These are phyloP conservation scores for Camelus dromedarius DNA, from an alignment of 2,113 vertebrate species.

Conservation along the genomic window DNA sequence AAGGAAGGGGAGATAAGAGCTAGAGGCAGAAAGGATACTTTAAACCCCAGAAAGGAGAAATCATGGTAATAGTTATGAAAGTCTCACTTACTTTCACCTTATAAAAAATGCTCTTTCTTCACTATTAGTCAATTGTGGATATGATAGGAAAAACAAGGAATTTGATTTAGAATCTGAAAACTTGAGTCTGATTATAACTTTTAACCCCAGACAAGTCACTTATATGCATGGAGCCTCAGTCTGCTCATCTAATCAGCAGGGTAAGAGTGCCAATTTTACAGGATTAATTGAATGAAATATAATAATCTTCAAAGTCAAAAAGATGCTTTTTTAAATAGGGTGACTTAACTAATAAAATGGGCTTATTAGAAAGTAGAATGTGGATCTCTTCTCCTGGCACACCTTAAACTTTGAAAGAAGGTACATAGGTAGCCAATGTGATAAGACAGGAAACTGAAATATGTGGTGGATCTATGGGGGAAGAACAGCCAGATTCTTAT, in stretches of 20 bases:
- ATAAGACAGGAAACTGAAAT: background rate
- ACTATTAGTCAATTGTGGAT: background rate
- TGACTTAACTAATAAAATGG: background rate
- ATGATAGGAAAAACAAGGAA: background rate
- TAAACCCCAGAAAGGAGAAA: background rate
- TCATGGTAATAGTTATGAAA: background rate
- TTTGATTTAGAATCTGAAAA: constrained; percentile 37
- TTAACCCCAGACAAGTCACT: background rate
- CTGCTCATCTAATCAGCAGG: background rate
- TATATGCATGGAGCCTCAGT: background rate
- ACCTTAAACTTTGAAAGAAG: background rate
- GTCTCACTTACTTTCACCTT: background rate
- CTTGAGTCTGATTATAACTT: background rate
- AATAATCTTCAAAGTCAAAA: background rate
- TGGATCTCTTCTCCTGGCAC: background rate
- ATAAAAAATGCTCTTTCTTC: constrained; percentile 23
- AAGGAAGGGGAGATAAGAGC: background rate
- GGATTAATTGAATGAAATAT: background rate
- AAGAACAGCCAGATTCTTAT: background rate
- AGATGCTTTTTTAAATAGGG: background rate
- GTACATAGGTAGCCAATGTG: background rate
- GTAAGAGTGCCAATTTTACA: background rate
- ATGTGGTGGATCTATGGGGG: background rate
- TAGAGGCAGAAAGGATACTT: background rate
- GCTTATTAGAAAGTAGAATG: background rate